These are phyloP conservation scores for Panagrolaimus sp. DNA, from an alignment of 1,140 invertebrate species.

Conservation along the genomic window DNA sequence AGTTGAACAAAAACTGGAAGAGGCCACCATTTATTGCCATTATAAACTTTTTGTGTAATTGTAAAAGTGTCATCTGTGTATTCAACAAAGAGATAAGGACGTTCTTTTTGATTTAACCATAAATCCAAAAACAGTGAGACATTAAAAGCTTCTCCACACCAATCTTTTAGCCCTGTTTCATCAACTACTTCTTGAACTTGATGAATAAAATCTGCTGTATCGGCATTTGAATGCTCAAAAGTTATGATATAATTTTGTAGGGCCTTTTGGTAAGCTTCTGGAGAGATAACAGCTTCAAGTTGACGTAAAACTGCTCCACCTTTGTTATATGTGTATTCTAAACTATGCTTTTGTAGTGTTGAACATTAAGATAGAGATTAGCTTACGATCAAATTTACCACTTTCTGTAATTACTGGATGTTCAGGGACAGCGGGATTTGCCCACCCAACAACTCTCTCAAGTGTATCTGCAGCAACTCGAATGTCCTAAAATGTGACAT, in stretches of 20 bases:
- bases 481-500: not conserved
- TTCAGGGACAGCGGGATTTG: too few species aligned
- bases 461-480: not conserved
- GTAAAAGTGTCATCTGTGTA: not conserved
- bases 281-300: not conserved
- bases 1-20: conserved; percentile 2
- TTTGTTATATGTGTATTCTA: not conserved
- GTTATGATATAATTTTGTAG: not conserved
- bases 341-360: too few species aligned
- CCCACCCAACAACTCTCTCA: not conserved
- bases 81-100: not conserved
- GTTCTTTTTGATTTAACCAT: not conserved
- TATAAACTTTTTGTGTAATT: too few species aligned
- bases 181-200: not conserved
- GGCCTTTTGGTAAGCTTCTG: not conserved
- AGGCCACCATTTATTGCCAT: not conserved
- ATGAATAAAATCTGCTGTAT: not conserved
- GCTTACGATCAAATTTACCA: not conserved
- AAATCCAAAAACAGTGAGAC: not conserved
- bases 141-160: conserved; percentile 11
- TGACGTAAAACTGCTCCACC: not conserved
- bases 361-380: too few species aligned
- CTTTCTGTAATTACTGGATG: not conserved
- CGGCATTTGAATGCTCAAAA: not conserved
- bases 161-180: not conserved